A percentile compares a stretch with the other conserved stretches of the same genome.
Evolutionary conservation across 2,113 vertebrate species (phyloP).

Genomic region (Chlamydotis undulata): DNA sequence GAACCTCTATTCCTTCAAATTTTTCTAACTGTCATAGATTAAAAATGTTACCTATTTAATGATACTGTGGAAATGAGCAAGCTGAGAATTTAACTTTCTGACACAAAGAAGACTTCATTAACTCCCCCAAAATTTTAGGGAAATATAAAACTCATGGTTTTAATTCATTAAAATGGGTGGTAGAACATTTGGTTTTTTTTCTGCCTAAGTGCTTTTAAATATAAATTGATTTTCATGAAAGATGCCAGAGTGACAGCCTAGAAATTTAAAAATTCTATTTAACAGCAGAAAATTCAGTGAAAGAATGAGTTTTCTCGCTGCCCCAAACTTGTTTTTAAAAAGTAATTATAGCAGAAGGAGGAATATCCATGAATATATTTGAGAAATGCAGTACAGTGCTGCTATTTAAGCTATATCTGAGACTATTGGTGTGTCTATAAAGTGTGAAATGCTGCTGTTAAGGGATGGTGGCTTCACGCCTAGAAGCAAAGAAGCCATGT

Average conservation of each 20-base stretch:
- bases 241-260: neutral
- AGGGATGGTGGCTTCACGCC: neutral
- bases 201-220: neutral
- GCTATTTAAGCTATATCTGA: neutral
- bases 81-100: constrained; percentile 32
- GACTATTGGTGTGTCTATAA: neutral
- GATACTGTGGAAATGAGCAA: constrained; percentile 8
- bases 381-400: neutral
- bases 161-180: neutral
- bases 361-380: neutral
- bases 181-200: neutral
- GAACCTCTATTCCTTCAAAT: neutral
- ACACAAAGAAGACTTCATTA: constrained; percentile 29
- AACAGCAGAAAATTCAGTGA: neutral
- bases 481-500: neutral
- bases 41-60: constrained; percentile 45
- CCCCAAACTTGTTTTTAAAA: neutral
- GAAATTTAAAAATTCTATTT: neutral
- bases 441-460: neutral
- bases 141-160: neutral
- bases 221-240: neutral
- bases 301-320: neutral
- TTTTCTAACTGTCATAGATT: constrained; percentile 32
- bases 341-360: neutral
- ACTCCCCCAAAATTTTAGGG: neutral